Conservation (phyloP, 1,140 invertebrate genomes). For the Cydia splendana region DNA sequence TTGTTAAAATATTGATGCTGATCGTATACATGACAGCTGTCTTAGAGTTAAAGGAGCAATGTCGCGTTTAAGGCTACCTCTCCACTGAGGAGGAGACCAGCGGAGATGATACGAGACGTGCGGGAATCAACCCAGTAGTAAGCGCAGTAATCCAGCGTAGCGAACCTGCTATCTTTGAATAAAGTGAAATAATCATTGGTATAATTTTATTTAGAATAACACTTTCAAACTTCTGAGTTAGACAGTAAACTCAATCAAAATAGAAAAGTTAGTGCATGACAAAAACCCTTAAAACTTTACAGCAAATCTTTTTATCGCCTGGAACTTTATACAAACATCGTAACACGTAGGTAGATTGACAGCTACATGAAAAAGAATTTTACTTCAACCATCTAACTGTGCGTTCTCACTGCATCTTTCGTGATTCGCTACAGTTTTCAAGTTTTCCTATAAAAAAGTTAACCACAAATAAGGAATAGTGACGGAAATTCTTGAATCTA, state of each 20-base stretch:
- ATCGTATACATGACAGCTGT: too few relatives aligned
- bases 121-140: too few relatives aligned
- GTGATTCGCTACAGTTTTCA: not conserved
- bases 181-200: too few relatives aligned
- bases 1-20: too few relatives aligned
- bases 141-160: too few relatives aligned
- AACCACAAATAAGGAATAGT: not conserved
- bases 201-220: too few relatives aligned
- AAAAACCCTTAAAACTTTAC: not conserved
- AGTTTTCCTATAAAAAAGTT: not conserved
- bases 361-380: not conserved
- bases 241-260: constrained; percentile 2
- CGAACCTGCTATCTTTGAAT: too few relatives aligned
- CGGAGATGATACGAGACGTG: too few relatives aligned
- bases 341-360: not conserved
- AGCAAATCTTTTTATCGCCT: constrained; percentile 3
- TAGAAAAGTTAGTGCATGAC: not conserved
- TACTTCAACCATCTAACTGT: not conserved
- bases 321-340: not conserved
- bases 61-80: too few relatives aligned
- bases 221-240: not conserved
- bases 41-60: too few relatives aligned
- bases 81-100: too few relatives aligned
- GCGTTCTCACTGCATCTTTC: not conserved
- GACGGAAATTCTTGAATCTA: not conserved